Conservation (phyloP, 2,888 invertebrate species). For the Limenitis camilla region DNA sequence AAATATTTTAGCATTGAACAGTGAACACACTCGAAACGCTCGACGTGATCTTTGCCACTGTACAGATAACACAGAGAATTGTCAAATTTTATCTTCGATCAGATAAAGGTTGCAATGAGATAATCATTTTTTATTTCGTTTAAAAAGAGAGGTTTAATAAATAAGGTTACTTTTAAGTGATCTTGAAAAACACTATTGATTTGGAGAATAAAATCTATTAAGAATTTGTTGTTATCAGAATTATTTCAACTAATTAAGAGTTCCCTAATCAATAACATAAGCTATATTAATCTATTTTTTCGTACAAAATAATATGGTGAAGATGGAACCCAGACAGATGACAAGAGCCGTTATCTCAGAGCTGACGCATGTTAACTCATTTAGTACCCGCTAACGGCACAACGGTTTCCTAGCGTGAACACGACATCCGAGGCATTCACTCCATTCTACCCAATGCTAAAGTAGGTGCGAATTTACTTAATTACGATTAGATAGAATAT, state of each 20-base stretch:
- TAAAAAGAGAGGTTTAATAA: no score
- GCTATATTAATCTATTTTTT: not conserved
- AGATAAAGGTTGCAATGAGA: not conserved
- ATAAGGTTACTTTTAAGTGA: no score
- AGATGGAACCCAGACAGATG: not conserved
- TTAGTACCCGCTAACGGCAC: conserved; percentile 4
- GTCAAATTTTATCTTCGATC: no score
- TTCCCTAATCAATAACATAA: no score
- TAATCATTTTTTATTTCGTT: no score
- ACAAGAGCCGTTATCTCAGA: conserved; percentile 11
- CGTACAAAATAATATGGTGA: not conserved
- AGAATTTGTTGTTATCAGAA: no score
- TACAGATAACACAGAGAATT: no score
- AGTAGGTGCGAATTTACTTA: conserved; percentile 2
- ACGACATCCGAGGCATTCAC: conserved; percentile 5
- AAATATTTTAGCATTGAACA: conserved; percentile 6
- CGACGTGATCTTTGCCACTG: not conserved
- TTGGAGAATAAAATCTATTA: no score
- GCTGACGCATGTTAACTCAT: conserved; percentile 10
- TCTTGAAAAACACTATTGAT: no score
- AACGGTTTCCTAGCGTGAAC: conserved; percentile 7
- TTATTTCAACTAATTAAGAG: no score
- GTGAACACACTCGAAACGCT: conserved; percentile 1
- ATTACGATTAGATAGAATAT: not conserved
- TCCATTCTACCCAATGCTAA: not conserved